Percentiles rank a stretch among this genome's conserved stretches.
Evolutionary conservation across 2,888 invertebrate genomes (phyloP).

Genomic region (Epinotia brunnichana): DNA sequence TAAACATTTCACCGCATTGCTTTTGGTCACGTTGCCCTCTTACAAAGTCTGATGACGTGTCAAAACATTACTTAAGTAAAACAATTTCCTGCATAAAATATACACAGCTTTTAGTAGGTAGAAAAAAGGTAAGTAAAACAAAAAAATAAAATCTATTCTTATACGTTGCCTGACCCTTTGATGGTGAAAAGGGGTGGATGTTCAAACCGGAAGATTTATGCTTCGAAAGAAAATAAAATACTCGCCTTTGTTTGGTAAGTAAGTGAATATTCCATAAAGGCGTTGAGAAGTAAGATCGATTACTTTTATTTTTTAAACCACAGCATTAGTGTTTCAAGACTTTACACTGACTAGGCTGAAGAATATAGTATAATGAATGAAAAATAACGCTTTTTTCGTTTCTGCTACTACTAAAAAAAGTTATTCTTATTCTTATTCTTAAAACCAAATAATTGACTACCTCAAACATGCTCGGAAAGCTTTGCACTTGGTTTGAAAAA

Average conservation of each 20-base stretch:
- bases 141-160: constrained; percentile 62
- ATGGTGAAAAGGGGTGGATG: constrained; percentile 59
- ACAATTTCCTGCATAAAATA: constrained; percentile 38
- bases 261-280: constrained; percentile 59
- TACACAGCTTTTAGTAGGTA: constrained; percentile 37
- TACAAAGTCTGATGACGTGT: constrained; percentile 26
- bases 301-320: constrained; percentile 49
- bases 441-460: too few species aligned
- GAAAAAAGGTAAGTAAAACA: constrained; percentile 46
- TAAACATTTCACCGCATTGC: constrained; percentile 1
- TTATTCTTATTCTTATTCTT: too few species aligned
- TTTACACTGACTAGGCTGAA: not conserved
- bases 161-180: constrained; percentile 61
- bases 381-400: too few species aligned
- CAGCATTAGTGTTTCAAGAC: constrained; percentile 19
- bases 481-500: too few species aligned
- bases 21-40: constrained; percentile 24
- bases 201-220: constrained; percentile 69
- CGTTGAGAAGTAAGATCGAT: constrained; percentile 58
- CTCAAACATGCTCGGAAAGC: too few species aligned
- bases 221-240: constrained; percentile 55
- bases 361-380: too few species aligned
- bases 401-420: too few species aligned
- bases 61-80: constrained; percentile 28
- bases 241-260: constrained; percentile 60